These are phyloP conservation scores for Sinonovacula constricta DNA, from an alignment of 1,140 invertebrate species.

Conservation along the genomic window DNA sequence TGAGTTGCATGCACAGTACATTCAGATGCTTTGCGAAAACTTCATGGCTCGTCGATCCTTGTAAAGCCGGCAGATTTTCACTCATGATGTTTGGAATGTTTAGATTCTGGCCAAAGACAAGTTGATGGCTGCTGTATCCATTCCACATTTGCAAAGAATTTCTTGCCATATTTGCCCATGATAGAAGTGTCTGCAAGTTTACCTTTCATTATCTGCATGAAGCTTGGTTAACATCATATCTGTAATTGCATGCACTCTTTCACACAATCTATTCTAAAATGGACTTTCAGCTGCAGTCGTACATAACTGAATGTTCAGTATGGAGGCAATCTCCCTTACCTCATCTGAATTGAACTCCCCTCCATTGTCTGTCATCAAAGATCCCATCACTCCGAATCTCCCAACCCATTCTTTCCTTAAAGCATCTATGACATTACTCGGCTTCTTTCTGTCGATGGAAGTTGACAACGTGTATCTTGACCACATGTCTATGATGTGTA, in stretches of 20 bases:
- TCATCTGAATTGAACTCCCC: slow-evolving; percentile 57
- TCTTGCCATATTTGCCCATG: slow-evolving; percentile 46
- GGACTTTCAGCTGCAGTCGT: slow-evolving; percentile 23
- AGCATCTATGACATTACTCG: slow-evolving; percentile 47
- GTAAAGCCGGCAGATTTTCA: slow-evolving; percentile 25
- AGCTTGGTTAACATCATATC: slow-evolving; percentile 28
- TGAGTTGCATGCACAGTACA: slow-evolving; percentile 27
- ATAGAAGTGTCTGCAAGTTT: background rate
- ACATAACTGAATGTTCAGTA: slow-evolving; percentile 17
- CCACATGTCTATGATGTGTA: slow-evolving; percentile 58
- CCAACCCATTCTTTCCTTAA: slow-evolving; percentile 57
- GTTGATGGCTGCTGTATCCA: slow-evolving; percentile 53
- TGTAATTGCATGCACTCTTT: slow-evolving; percentile 27
- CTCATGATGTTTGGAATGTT: slow-evolving; percentile 35
- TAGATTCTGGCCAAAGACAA: slow-evolving; percentile 51
- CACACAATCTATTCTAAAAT: slow-evolving; percentile 39
- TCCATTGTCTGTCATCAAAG: slow-evolving; percentile 52
- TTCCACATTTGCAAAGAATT: slow-evolving; percentile 55
- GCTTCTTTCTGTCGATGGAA: slow-evolving; percentile 45
- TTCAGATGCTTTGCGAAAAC: slow-evolving; percentile 38
- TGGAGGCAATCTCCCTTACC: slow-evolving; percentile 51
- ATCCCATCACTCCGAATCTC: slow-evolving; percentile 52
- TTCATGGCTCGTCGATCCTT: slow-evolving; percentile 36
- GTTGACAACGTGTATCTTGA: slow-evolving; percentile 51
- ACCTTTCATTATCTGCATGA: background rate